phyloP scores from a whole-genome alignment of 2,113 vertebrate genomes.

The Rallus limicola region DNA sequence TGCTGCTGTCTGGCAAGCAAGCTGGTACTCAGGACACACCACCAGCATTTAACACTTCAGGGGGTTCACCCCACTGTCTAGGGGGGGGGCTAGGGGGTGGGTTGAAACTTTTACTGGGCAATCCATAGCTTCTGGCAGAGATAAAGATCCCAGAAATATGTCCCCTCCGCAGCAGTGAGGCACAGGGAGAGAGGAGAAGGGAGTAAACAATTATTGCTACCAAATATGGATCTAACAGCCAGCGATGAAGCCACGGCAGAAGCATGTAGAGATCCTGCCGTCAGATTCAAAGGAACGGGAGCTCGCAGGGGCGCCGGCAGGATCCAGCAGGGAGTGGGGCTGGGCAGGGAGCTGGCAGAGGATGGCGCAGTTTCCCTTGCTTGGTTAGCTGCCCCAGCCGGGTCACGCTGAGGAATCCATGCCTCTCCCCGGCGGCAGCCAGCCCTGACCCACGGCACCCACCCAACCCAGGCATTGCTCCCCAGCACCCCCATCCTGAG shows the following conservation, averaged over 20 bases:
- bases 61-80: not conserved
- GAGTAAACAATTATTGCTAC: conserved; percentile 66
- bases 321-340: not conserved
- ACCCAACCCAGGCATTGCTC: not conserved
- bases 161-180: not conserved
- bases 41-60: not conserved
- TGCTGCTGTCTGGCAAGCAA: not conserved
- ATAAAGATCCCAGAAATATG: not conserved
- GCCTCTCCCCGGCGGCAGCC: rapidly evolving
- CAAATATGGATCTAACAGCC: conserved; percentile 67
- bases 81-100: no score
- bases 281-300: conserved; percentile 36
- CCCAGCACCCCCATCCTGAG: not conserved
- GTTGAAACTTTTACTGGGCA: not conserved
- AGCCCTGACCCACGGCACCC: no score
- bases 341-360: not conserved
- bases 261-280: conserved; percentile 55
- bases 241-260: conserved; percentile 53
- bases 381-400: not conserved
- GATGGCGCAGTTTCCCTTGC: not conserved
- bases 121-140: not conserved
- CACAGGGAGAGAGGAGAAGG: not conserved
- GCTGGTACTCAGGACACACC: rapidly evolving
- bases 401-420: not conserved
- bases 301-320: not conserved